Evolutionary conservation across 2,797 vertebrate species (phyloP).

Genomic region (Silurus lanzhouensis): DNA sequence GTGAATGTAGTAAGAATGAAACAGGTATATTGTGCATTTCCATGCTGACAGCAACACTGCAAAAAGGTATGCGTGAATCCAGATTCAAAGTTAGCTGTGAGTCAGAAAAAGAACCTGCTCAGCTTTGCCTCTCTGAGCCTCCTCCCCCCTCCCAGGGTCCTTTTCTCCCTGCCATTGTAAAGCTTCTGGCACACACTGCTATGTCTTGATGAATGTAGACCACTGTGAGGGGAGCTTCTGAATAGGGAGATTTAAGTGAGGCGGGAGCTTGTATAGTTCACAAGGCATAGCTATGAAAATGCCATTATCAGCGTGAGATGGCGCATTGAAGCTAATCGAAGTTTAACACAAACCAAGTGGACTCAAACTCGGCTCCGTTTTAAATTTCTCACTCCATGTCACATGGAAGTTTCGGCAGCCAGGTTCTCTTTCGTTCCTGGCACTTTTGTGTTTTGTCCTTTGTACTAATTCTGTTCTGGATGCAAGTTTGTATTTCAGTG

Average conservation of each 20-base stretch:
- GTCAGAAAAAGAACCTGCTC: slow-evolving; percentile 8
- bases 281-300: slow-evolving; percentile 41
- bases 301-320: slow-evolving; percentile 38
- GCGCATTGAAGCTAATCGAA: slow-evolving; percentile 22
- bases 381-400: background rate
- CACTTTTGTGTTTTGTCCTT: background rate
- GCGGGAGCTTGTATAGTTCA: slow-evolving; percentile 45
- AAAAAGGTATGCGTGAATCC: background rate
- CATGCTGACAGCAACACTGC: background rate
- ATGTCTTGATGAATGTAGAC: slow-evolving; percentile 45
- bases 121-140: background rate
- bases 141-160: slow-evolving; percentile 5
- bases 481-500: background rate
- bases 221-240: slow-evolving; percentile 38
- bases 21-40: background rate
- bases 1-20: background rate
- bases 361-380: background rate
- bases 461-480: background rate
- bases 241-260: slow-evolving; percentile 50
- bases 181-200: slow-evolving; percentile 42
- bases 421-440: background rate
- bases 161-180: slow-evolving; percentile 38
- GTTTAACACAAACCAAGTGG: background rate
- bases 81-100: background rate
- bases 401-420: background rate